A percentile compares a stretch with the other conserved stretches of the same genome.
These are phyloP conservation scores for Augochlora pura DNA, from an alignment of 1,140 invertebrate species.

Conservation along the genomic window DNA sequence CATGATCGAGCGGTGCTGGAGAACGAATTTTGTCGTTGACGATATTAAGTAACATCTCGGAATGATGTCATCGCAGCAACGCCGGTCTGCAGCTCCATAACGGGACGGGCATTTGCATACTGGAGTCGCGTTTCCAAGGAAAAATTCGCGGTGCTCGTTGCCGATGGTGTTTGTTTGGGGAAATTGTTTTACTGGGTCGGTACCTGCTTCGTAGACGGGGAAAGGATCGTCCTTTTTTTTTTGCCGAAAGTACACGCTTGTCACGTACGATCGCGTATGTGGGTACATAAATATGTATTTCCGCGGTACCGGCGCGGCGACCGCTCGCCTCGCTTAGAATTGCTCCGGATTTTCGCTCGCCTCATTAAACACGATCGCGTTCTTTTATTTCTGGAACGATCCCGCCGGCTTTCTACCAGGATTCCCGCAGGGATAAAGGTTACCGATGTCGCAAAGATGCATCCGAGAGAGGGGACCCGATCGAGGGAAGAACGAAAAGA, in stretches of 20 bases:
- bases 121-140: background rate
- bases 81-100: slow-evolving; percentile 2
- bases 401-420: background rate
- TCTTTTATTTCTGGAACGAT: background rate
- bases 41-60: slow-evolving; percentile 16
- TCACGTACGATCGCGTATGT: background rate
- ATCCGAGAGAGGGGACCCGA: slow-evolving; percentile 33
- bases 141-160: background rate
- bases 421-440: background rate
- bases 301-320: too few relatives aligned
- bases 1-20: background rate
- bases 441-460: background rate
- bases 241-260: background rate
- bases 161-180: background rate
- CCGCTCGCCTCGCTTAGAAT: background rate
- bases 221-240: slow-evolving; percentile 31
- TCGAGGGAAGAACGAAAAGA: slow-evolving; percentile 29
- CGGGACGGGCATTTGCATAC: slow-evolving; percentile 16
- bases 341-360: background rate
- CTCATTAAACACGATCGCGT: background rate
- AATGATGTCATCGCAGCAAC: slow-evolving; percentile 24
- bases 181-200: background rate
- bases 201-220: background rate
- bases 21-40: background rate
- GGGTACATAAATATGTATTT: slow-evolving; percentile 11